Base-by-base conservation (phyloP, 2,888 invertebrate species). In the Omphaloscelis lunosa region DNA sequence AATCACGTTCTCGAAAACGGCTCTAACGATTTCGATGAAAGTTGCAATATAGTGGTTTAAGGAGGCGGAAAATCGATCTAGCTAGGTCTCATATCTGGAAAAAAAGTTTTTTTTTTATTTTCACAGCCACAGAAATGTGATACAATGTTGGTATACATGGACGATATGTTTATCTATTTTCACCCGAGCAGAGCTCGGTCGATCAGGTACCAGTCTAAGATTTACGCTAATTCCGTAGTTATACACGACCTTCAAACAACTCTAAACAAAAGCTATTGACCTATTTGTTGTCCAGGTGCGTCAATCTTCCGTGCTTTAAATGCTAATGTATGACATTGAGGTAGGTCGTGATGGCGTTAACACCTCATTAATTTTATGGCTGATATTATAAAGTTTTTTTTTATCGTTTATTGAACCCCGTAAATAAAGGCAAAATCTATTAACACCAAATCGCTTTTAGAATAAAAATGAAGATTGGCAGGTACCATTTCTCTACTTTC, bases 261-360 rank as follows among this genome's bases (percentile, higher is more conserved):
- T 62, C 23, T 15, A 68, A 48, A 15, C 11, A n/a, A 63, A 70
- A 58, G 8, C 29, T 6, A 51, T n/a, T 58, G 20, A 15, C 20
- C 15, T 56, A n/a, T 68, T 39, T 63, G 39, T 12, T 48, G 15
- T 23, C 29, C 20, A 61, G n/a, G 8, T 39, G 29, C 15, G n/a
- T 51, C 62, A 63, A 4, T 66, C 34, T 77, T 29, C 17, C 39
- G 39, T 17, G 59, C 34, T 62, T 61, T 29, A 67, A 66, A 86
- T 84, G 77, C 53, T 84, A 84, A 82, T 79, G 39, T 56, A 29
- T 79, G 80, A 79, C 77, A 85, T 86, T 86, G 83, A 85, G 77
- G 74, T 51, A 79, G 86, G 85, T 86, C 72, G 39, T 61, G 67
- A 74, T 27, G 62, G 29, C 58, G 9, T 65, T 77, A 34, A 11